Percentiles rank a stretch among this genome's conserved stretches.
These are phyloP conservation scores for Ataeniobius toweri DNA, from an alignment of 2,797 vertebrate species.

Conservation along the genomic window DNA sequence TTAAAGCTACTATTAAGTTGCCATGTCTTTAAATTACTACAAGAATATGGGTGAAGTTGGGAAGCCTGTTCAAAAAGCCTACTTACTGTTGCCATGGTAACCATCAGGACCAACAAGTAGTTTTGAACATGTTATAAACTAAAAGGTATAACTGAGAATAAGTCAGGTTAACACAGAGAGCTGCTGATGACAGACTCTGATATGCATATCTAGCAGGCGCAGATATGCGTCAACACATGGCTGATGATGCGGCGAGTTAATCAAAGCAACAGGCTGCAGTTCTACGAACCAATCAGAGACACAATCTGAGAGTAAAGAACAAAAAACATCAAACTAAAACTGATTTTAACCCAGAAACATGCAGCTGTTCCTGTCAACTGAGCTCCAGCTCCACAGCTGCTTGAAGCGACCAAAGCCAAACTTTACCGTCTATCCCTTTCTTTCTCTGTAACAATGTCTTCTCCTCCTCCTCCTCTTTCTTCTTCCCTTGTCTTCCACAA, in stretches of 20 bases:
- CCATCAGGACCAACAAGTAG: neutral
- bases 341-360: neutral
- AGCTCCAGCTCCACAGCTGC: constrained; percentile 6
- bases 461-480: neutral
- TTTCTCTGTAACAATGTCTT: constrained; percentile 12
- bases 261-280: neutral
- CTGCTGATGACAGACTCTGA: neutral
- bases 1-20: neutral
- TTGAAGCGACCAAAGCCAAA: neutral
- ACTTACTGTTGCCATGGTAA: neutral
- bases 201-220: too few species aligned
- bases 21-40: neutral
- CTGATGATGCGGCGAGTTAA: neutral
- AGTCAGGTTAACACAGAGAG: neutral
- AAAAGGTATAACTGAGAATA: neutral
- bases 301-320: too few species aligned
- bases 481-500: constrained; percentile 10
- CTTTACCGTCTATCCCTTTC: constrained; percentile 31
- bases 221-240: constrained; percentile 49
- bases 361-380: constrained; percentile 6
- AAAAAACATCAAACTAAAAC: neutral
- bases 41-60: neutral
- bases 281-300: neutral
- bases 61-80: neutral
- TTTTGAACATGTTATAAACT: neutral